Evolutionary conservation across 1,140 invertebrate genomes (phyloP), one percentile per base, ranked within the genome.

Genomic region (Habropoda laboriosa): DNA sequence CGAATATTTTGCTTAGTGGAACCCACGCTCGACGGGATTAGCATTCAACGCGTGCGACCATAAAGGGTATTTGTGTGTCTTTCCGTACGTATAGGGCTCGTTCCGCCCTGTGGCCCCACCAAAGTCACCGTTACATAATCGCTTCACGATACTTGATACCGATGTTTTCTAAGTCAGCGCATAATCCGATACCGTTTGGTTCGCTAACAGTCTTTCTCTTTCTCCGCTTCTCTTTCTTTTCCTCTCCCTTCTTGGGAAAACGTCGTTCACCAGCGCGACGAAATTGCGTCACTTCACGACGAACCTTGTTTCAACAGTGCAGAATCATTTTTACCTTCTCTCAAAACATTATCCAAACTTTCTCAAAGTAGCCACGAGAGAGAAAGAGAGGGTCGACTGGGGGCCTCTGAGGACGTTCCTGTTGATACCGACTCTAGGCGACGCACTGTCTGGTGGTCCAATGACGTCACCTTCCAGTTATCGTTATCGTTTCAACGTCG

Each of bases 371-470:
- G 38, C 27, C 35, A n/a, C n/a, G n/a, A n/a, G n/a, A n/a, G n/a
- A n/a, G n/a, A n/a, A n/a, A n/a, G n/a, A n/a, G n/a, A n/a, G n/a
- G n/a, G n/a, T n/a, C 18, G n/a, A 16, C 74, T 58, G 49, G 64
- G 24, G 18, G 61, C 51, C 27, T 61, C 80, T 79, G 35, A 71
- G 80, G 85, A 71, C 63, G 49, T 67, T 47, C 67, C 64, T 47
- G 58, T 68, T 81, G 81, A 84, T 85, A 87, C 35, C 79, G 27
- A 81, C 61, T 79, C 66, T 58, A n/a, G 88, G 88, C 88, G 88
- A 86, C 88, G 80, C 64, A 89, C 88, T 85, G 88, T 89, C 88
- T 89, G 81, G 35, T 87, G 86, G 79, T 82, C 79, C 87, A 80
- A 27, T 86, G 85, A 88, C 83, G 87, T 89, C 86, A 88, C 72